A percentile compares a stretch with the other conserved stretches of the same genome.
These are phyloP conservation scores for Sebastes steindachneri DNA, from an alignment of 2,797 vertebrate genomes.

Conservation along the genomic window DNA sequence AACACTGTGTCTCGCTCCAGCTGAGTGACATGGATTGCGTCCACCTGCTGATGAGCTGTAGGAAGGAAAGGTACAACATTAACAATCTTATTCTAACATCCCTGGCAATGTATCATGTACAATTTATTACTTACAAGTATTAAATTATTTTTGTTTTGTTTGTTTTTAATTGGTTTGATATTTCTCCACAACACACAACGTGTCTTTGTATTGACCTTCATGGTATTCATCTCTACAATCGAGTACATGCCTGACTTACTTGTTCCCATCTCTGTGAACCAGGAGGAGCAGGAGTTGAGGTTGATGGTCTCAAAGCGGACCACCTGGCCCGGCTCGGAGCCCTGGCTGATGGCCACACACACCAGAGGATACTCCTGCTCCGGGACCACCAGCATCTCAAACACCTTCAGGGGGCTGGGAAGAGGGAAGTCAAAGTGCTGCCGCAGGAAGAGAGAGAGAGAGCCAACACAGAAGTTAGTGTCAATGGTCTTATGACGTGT, in stretches of 20 bases:
- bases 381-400: slow-evolving; percentile 98
- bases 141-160: background rate
- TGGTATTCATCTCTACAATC: background rate
- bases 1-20: slow-evolving; percentile 97
- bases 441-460: background rate
- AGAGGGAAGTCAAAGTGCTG: slow-evolving; percentile 99
- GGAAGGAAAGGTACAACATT: background rate
- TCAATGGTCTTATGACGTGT: background rate
- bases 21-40: slow-evolving; percentile 97
- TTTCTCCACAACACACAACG: background rate
- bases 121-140: background rate
- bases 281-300: slow-evolving; percentile 98
- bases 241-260: slow-evolving; percentile 76
- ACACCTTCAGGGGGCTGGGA: slow-evolving; percentile 94
- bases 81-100: background rate
- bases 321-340: slow-evolving; percentile 88
- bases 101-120: background rate
- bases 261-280: slow-evolving; percentile 96
- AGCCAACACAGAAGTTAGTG: background rate
- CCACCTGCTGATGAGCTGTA: slow-evolving; percentile 88
- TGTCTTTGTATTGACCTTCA: background rate
- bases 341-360: slow-evolving; percentile 94
- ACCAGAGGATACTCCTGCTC: slow-evolving; percentile 98
- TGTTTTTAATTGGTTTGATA: background rate
- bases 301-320: slow-evolving; percentile 99